phyloP scores from a whole-genome alignment of 2,888 invertebrate species.

The Latrodectus hesperus region DNA sequence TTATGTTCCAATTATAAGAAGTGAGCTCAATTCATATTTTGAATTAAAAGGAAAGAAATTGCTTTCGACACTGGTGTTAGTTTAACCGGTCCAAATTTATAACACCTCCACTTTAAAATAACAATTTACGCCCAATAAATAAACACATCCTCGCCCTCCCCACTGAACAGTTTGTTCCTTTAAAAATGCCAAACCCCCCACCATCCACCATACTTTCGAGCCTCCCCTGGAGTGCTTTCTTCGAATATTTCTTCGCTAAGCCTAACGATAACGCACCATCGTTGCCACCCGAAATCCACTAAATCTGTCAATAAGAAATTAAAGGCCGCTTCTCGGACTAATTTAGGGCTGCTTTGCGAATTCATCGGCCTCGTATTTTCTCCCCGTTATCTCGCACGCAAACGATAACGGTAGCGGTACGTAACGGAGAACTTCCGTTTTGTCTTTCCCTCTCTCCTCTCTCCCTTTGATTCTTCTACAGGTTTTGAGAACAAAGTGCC shows the following conservation, averaged over 20 bases:
- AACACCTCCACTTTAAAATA: not conserved
- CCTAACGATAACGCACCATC: conserved; percentile 22
- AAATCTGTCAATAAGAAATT: conserved; percentile 37
- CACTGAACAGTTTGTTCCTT: not conserved
- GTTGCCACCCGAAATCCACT: conserved; percentile 27
- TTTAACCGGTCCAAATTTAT: not conserved
- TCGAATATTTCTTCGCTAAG: conserved; percentile 24
- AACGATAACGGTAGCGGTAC: conserved; percentile 9
- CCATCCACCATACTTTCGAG: not conserved
- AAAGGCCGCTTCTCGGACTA: conserved; percentile 14
- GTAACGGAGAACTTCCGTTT: conserved; percentile 1
- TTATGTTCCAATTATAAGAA: too few relatives aligned
- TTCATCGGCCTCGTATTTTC: conserved; percentile 27
- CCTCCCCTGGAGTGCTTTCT: not conserved
- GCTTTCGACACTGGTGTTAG: not conserved
- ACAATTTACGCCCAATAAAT: not conserved
- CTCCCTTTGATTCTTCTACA: not conserved
- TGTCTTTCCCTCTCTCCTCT: not conserved
- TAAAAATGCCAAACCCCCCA: not conserved
- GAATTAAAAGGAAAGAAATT: not conserved
- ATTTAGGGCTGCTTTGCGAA: conserved; percentile 31
- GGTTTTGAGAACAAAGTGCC: not conserved
- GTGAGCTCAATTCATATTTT: too few relatives aligned
- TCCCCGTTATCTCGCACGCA: conserved; percentile 14
- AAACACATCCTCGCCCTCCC: not conserved